Evolutionary conservation across 2,797 vertebrate species (phyloP).

Genomic region (Onychomys arenicola): DNA sequence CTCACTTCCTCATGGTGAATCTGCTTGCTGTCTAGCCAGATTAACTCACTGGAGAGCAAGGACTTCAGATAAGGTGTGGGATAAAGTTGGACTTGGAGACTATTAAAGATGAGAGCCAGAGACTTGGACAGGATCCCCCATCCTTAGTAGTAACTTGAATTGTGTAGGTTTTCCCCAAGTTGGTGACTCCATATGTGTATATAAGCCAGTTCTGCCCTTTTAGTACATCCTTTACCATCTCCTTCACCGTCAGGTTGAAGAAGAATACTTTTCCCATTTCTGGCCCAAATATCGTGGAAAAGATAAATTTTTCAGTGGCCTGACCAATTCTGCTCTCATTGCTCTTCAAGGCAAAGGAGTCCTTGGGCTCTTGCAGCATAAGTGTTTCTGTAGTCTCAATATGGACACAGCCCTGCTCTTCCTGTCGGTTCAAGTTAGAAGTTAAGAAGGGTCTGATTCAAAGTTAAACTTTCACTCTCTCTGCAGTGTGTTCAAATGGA

Average conservation of each 20-base stretch:
- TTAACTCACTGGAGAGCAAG: constrained; percentile 91
- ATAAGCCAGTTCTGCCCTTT: constrained; percentile 96
- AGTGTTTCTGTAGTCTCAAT: too few relatives aligned
- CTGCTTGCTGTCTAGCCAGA: constrained; percentile 90
- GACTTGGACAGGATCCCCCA: constrained; percentile 95
- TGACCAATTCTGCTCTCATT: too few relatives aligned
- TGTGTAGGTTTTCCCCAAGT: constrained; percentile 98
- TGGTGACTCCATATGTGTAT: constrained; percentile 98
- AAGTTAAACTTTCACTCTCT: too few relatives aligned
- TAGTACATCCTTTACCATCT: constrained; percentile 94
- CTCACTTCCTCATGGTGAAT: constrained; percentile 92
- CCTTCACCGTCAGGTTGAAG: constrained; percentile 94
- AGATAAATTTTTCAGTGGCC: constrained; percentile 95
- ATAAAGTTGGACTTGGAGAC: constrained; percentile 92
- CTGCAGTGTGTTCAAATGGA: too few relatives aligned
- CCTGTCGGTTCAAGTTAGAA: constrained; percentile 89
- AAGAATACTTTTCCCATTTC: constrained; percentile 95
- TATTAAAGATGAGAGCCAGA: constrained; percentile 93
- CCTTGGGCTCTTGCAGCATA: too few relatives aligned
- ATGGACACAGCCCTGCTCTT: too few relatives aligned
- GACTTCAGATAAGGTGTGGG: constrained; percentile 94
- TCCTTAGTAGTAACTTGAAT: constrained; percentile 94
- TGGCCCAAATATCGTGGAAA: constrained; percentile 94
- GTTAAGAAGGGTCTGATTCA: constrained; percentile 94
- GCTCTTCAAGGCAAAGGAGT: too few relatives aligned